Evolutionary conservation across 2,113 vertebrate genomes (phyloP), one percentile per base, ranked within the genome.

Genomic region (Calidris pugnax): DNA sequence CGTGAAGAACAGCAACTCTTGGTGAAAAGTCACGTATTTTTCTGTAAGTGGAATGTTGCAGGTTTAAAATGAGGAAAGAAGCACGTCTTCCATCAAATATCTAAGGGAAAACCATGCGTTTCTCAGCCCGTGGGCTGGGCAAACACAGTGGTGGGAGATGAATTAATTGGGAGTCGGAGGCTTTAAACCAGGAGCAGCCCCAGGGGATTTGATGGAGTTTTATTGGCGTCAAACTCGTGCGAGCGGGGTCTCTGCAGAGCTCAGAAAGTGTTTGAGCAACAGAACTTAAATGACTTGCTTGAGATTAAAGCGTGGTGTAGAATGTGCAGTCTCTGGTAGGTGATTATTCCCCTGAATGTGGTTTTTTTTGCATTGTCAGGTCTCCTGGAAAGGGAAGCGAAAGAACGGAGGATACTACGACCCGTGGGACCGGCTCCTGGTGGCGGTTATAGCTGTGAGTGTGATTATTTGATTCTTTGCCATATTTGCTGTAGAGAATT

Each of bases 401-500:
- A 96, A 89, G 62, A 97, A 96, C 8, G 98, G 98, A 35, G 97
- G 98, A 11, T 95, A 93, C 66, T 91, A 96, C 4, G 97, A 98
- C 82, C 92, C 98, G 2, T 98, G 99, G 98, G 99, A 98, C 83
- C 98, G 98, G 83, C 98, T 99, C 69, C 96, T 99, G 78, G 98
- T 99, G 30, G 98, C 99, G 4, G 98, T 99, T 37, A 14, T 99
- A 50, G 97, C 98, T 84, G 99, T 99, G 98, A 96, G 99, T 96
- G 14, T 48, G 35, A 33, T 45, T 69, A 4, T 60, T 37, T 60
- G 13, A 18, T 62, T 86, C 30, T 62, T 28, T 78, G 26, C 84
- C 26, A 3, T 6, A 0, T 28, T 72, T 69, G 30, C 86, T 60
- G 35, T 6, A 7, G 79, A 41, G 72, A 48, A 26, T 7, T 41